Evolutionary conservation across 2,888 invertebrate species (phyloP), one percentile per base, ranked within the genome.

Genomic region (Leptogaster cylindrica): DNA sequence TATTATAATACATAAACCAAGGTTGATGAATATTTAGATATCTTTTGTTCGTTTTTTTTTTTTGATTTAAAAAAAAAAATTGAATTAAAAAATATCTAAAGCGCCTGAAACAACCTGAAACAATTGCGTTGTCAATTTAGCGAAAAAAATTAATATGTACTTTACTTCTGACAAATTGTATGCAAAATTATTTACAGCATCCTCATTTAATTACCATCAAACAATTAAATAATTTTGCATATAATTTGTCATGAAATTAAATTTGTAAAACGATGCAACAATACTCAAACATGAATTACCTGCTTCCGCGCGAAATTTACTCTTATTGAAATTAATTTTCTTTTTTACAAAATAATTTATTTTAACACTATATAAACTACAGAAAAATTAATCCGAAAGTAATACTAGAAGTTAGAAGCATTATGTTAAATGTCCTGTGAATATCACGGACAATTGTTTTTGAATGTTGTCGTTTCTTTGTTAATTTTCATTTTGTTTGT

Each of bases 171-270:
- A 0, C 41, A 20, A n/a, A 23, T n/a, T 39, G n/a, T 55, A 7
- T 25, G 16, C 12, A 23, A 12, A 31, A 55, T 12, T 23, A 55
- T 20, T 55, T n/a, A 36, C 55, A 55, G 55, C 55, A 55, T 55
- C 55, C 55, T 55, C 55, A 55, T 16, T 10, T 51, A 28, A 50
- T 8, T 33, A 36, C 55, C 55, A 55, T 39, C 55, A 12, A 3
- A 50, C 28, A 39, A n/a, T n/a, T n/a, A 39, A 46, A 25, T 39
- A 23, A 12, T 36, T 16, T 55, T 23, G 12, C 16, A 20, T 23
- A 39, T 10, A 20, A 8, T 25, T 12, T 7, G 14, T 16, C 18
- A 4, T n/a, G 14, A 16, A n/a, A n/a, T 5, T n/a, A 41, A 10
- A 16, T 41, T 2, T 41, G 3, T 16, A 41, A 3, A 16, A 16